Evolutionary conservation across 1,140 invertebrate species (phyloP).

Genomic region (Epicauta chinensis): DNA sequence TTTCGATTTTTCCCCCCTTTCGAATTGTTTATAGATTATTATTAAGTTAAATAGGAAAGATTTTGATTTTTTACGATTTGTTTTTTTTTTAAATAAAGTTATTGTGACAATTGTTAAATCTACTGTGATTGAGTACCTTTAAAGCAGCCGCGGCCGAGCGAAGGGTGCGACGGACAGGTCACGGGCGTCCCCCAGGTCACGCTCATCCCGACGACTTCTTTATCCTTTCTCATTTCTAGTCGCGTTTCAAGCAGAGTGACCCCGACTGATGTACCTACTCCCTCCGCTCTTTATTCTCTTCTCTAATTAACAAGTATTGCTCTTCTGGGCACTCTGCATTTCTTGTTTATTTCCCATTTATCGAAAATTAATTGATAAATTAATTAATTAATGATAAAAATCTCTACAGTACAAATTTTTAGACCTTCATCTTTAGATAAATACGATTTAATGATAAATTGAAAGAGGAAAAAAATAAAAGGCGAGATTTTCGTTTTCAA

Average conservation of each 20-base stretch:
- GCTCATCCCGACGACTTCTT: conserved; percentile 28
- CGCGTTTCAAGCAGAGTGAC: conserved; percentile 33
- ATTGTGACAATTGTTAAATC: conserved; percentile 18
- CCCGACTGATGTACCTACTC: conserved; percentile 39
- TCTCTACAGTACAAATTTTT: conserved; percentile 15
- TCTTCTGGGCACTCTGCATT: conserved; percentile 32
- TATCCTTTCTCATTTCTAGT: conserved; percentile 32
- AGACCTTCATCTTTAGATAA: conserved; percentile 9
- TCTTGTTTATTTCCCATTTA: conserved; percentile 7
- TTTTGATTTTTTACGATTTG: too few species aligned
- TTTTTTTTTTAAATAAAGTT: neutral
- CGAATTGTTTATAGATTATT: too few species aligned
- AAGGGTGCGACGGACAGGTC: conserved; percentile 27
- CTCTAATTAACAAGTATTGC: conserved; percentile 24
- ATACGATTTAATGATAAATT: neutral
- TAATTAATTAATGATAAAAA: neutral
- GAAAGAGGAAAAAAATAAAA: too few species aligned
- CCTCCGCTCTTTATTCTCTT: conserved; percentile 24
- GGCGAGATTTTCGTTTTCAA: too few species aligned
- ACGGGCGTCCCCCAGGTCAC: conserved; percentile 25
- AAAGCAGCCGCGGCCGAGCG: conserved; percentile 28
- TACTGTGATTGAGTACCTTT: conserved; percentile 34
- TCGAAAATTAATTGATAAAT: neutral
- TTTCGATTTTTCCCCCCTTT: too few species aligned
- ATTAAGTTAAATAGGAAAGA: too few species aligned